These are phyloP conservation scores for Drosophila phalerata DNA, from an alignment of 2,888 invertebrate species.

Conservation along the genomic window DNA sequence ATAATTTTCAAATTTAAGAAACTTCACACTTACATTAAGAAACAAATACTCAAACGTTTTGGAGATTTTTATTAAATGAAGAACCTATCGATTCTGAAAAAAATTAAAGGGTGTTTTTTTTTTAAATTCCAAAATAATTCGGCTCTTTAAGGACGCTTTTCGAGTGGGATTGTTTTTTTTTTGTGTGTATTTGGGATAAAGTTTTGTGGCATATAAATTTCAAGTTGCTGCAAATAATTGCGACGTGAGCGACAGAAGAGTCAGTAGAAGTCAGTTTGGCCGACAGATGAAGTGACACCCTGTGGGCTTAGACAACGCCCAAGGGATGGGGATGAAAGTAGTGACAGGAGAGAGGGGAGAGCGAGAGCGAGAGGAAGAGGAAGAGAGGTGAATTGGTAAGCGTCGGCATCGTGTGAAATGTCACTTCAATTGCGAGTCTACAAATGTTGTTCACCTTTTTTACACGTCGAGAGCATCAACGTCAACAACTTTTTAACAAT, in stretches of 20 bases:
- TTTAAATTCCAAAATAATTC: too few species aligned
- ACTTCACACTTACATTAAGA: neutral
- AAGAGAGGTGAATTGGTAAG: neutral
- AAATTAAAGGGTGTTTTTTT: too few species aligned
- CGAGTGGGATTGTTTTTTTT: neutral
- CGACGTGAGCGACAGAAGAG: slow-evolving; percentile 63
- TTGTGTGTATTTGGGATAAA: slow-evolving; percentile 36
- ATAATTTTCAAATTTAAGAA: neutral
- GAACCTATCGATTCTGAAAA: too few species aligned
- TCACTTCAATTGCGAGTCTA: slow-evolving; percentile 78
- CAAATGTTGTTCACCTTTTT: slow-evolving; percentile 81
- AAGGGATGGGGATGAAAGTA: neutral
- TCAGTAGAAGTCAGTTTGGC: slow-evolving; percentile 58
- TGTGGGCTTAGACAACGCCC: slow-evolving; percentile 2
- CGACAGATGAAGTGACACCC: slow-evolving; percentile 62
- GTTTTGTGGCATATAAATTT: slow-evolving; percentile 66
- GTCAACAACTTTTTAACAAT: slow-evolving; percentile 75
- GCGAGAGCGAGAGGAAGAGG: too few species aligned
- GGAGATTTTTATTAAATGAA: too few species aligned
- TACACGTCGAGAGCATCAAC: slow-evolving; percentile 79
- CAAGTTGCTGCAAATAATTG: slow-evolving; percentile 80
- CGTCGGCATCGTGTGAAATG: slow-evolving; percentile 63
- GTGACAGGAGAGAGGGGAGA: neutral
- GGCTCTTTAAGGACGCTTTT: too few species aligned
- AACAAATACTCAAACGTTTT: too few species aligned